phyloP scores from a whole-genome alignment of 2,888 invertebrate species.

The Amphipoea lucens region DNA sequence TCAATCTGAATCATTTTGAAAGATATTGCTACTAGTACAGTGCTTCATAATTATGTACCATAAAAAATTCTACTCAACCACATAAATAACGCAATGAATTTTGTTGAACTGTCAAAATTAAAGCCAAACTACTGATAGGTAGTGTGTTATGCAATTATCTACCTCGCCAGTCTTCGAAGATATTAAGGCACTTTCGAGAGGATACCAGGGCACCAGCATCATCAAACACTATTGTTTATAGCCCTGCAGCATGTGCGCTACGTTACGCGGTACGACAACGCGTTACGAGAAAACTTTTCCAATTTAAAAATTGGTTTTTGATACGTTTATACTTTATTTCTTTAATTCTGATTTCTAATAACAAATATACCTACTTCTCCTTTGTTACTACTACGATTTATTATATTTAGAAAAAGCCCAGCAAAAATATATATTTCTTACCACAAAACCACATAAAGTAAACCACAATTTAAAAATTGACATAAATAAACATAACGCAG shows the following conservation, averaged over 20 bases:
- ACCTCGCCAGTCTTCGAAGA: neutral
- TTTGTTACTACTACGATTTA: neutral
- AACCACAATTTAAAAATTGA: slow-evolving; percentile 8
- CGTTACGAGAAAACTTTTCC: neutral
- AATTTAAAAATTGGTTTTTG: neutral
- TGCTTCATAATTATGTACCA: too few species aligned
- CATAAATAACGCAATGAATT: too few species aligned
- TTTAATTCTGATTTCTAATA: neutral
- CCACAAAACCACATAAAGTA: neutral
- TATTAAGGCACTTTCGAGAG: neutral
- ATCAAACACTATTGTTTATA: neutral
- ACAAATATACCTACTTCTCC: neutral
- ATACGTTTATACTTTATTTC: too few species aligned
- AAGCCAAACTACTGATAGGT: too few species aligned
- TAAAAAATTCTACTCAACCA: too few species aligned
- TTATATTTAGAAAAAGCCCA: neutral
- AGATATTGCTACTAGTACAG: too few species aligned
- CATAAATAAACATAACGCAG: slow-evolving; percentile 31
- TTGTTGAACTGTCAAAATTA: too few species aligned
- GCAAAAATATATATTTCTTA: neutral
- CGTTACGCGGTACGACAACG: neutral
- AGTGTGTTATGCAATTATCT: too few species aligned
- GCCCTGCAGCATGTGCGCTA: slow-evolving; percentile 3
- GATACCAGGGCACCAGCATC: slow-evolving; percentile 2
- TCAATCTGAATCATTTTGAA: too few species aligned